Percentiles rank a stretch among this genome's conserved stretches.
Conservation (phyloP, 2,113 vertebrate species). For the Circaetus gallicus region DNA sequence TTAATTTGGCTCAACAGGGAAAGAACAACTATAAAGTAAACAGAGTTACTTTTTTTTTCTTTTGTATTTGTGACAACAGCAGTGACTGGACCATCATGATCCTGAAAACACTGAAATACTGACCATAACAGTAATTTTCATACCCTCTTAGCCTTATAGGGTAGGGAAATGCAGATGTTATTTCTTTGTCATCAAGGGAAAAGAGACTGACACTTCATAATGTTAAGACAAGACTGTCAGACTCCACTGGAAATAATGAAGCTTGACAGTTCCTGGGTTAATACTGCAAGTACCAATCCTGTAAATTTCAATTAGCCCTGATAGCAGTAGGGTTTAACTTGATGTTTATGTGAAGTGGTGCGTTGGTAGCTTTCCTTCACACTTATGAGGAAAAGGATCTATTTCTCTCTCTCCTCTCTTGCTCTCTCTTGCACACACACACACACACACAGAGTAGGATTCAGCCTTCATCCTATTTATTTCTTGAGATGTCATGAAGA, state of each 20-base stretch:
- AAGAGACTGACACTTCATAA: conserved; percentile 56
- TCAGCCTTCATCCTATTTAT: not conserved
- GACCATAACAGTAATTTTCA: not conserved
- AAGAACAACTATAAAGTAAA: not conserved
- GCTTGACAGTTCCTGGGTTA: conserved; percentile 48
- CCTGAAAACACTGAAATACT: not conserved
- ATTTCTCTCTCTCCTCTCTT: not conserved
- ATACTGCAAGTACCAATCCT: conserved; percentile 36
- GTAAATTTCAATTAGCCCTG: conserved; percentile 49
- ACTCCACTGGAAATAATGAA: conserved; percentile 45
- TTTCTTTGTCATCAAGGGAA: conserved; percentile 50
- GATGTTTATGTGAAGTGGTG: conserved; percentile 49
- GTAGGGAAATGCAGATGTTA: conserved; percentile 38
- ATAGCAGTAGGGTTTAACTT: conserved; percentile 33
- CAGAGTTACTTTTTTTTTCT: not conserved
- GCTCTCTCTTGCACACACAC: not conserved
- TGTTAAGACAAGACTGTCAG: conserved; percentile 37
- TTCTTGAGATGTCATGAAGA: not conserved
- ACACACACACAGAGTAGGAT: not conserved
- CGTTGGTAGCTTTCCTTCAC: conserved; percentile 54
- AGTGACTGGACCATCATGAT: not conserved
- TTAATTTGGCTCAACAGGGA: not conserved
- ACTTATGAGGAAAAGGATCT: conserved; percentile 29
- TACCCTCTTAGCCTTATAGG: not conserved
- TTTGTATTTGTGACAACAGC: not conserved